phyloP scores from a whole-genome alignment of 2,888 invertebrate species.

The Prenolepis imparis region DNA sequence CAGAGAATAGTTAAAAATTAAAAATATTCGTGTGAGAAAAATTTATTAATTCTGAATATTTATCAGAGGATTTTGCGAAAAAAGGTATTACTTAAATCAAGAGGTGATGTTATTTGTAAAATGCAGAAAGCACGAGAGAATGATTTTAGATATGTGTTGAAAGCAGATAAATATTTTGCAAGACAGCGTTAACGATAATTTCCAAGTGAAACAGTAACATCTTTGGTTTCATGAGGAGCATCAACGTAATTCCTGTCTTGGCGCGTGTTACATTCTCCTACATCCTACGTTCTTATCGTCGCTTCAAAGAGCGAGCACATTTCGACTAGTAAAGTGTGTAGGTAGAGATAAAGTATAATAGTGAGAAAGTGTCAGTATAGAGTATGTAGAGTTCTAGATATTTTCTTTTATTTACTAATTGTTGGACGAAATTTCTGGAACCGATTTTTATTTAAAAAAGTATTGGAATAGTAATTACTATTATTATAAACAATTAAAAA shows the following conservation, averaged over 20 bases:
- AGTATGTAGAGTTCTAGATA: not conserved
- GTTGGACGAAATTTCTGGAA: not conserved
- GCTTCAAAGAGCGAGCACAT: constrained; percentile 35
- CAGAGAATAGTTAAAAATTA: not conserved
- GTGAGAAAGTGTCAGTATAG: not conserved
- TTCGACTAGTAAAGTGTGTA: constrained; percentile 27
- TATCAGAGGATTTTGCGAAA: not conserved
- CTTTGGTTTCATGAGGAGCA: constrained; percentile 37
- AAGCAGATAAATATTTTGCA: constrained; percentile 30
- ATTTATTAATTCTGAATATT: constrained; percentile 1
- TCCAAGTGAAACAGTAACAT: constrained; percentile 11
- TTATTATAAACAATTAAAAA: not conserved
- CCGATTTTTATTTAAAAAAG: not conserved
- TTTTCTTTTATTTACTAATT: not conserved
- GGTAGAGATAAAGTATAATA: constrained; percentile 19
- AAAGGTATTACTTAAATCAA: not conserved
- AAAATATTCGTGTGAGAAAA: not conserved
- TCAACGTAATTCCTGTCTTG: constrained; percentile 45
- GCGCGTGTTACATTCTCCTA: constrained; percentile 37
- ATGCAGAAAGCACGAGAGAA: not conserved
- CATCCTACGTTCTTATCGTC: constrained; percentile 37
- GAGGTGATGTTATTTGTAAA: not conserved
- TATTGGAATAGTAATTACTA: not conserved
- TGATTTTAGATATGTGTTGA: not conserved
- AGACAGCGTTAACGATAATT: constrained; percentile 27